Evolutionary conservation across 2,888 invertebrate species (phyloP).

Genomic region (Protonemura montana): DNA sequence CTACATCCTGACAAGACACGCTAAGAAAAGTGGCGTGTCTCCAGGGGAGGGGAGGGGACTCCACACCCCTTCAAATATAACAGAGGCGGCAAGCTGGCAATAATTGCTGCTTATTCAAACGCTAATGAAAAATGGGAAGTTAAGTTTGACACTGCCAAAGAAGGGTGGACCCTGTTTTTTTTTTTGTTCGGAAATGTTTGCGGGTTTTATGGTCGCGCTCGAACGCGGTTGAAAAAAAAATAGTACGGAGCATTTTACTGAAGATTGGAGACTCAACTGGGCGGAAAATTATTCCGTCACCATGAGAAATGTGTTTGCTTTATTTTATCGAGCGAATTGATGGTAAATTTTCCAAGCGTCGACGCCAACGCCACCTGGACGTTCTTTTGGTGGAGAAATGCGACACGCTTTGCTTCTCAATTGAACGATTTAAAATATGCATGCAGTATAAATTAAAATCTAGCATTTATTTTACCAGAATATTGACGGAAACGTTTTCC

Average conservation of each 20-base stretch:
- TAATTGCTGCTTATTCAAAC: constrained; percentile 7
- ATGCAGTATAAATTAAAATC: not conserved
- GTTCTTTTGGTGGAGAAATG: not conserved
- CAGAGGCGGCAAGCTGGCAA: not conserved
- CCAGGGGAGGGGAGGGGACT: not conserved
- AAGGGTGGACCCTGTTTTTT: not conserved
- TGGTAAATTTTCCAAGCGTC: not conserved
- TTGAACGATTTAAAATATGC: not conserved
- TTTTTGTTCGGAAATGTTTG: not conserved
- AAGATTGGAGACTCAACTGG: not conserved
- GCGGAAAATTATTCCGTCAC: constrained; percentile 4
- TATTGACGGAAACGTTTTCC: too few species aligned
- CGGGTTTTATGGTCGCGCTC: not conserved
- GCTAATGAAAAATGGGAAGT: not conserved
- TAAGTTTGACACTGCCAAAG: not conserved
- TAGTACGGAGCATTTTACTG: not conserved
- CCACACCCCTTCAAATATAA: not conserved
- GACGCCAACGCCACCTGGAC: not conserved
- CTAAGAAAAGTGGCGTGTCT: not conserved
- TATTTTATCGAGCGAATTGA: constrained; percentile 1
- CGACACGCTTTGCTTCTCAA: not conserved
- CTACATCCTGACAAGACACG: constrained; percentile 7
- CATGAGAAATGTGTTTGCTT: constrained; percentile 5
- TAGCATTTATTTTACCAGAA: not conserved
- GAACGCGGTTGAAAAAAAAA: not conserved